Conservation (phyloP, 2,888 invertebrate genomes). For the Cheilosia vernalis region DNA sequence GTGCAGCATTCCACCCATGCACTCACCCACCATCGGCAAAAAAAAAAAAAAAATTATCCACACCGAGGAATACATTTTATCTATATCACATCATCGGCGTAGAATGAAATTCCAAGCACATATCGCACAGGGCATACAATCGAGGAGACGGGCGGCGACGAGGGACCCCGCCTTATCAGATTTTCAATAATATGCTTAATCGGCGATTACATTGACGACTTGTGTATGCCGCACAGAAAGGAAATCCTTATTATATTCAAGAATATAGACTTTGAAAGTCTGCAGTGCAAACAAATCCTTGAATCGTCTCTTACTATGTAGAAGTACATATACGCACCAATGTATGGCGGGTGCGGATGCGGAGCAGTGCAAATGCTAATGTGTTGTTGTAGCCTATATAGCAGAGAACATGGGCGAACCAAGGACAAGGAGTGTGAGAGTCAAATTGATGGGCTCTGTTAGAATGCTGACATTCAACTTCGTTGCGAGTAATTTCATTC, state of each 20-base stretch:
- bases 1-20: constrained; percentile 36
- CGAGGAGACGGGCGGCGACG: constrained; percentile 3
- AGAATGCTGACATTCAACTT: constrained; percentile 74
- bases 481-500: constrained; percentile 74
- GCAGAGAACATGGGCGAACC: constrained; percentile 38
- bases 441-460: constrained; percentile 62
- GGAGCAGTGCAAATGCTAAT: constrained; percentile 69
- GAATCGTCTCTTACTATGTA: background rate
- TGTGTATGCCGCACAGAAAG: constrained; percentile 41
- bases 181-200: constrained; percentile 73
- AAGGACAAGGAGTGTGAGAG: background rate
- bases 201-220: constrained; percentile 66
- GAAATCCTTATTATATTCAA: constrained; percentile 24
- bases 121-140: constrained; percentile 41
- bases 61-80: constrained; percentile 5
- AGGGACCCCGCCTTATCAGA: constrained; percentile 49
- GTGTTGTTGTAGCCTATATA: constrained; percentile 62
- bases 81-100: constrained; percentile 27
- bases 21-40: background rate
- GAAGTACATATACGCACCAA: no score
- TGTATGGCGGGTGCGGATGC: background rate
- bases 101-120: constrained; percentile 67
- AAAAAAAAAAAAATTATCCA: background rate
- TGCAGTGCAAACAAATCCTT: constrained; percentile 46
- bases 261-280: background rate